Evolutionary conservation across 2,113 vertebrate species (phyloP), one percentile per base, ranked within the genome.

Genomic region (Prunella fulvescens): DNA sequence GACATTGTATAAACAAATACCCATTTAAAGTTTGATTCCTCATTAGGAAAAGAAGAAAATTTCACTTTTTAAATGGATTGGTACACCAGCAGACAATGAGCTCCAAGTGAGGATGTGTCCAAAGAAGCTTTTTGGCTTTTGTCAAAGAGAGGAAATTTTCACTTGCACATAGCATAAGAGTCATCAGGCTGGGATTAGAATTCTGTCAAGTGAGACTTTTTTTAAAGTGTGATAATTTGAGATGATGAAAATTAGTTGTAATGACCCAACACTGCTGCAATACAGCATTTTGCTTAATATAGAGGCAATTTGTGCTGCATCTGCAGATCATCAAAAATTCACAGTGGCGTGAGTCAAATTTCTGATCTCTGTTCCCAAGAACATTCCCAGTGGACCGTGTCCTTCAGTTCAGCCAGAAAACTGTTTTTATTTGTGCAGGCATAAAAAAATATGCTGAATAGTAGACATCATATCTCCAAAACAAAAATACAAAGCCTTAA

Each of bases 241-340:
- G 83, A 88, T 92, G 81, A 90, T 86, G 88, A 83, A 95, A 90
- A 94, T 94, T 26, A 74, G 67, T 88, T 56, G 66, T 77, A 80
- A 94, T 66, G 74, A 94, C 81, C 88, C 74, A 93, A 29, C 44
- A 37, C 7, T 80, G 64, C 82, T 92, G 90, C 79, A 74, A 14
- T 26, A 92, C 67, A 91, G 81, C 67, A 51, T 80, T 93, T 56
- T 90, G 82, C 93, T 96, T 91, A 86, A 96, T 90, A 73, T 42
- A 95, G 90, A 88, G 40, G 25, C 66, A 90, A 45, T 85, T 86
- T 86, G 67, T 93, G 92, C 82, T 92, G 88, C 77, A 70, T 91
- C 56, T 92, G 87, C 86, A 92, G 58, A 73, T 58, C 2, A 18
- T 80, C 67, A 74, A 66, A 97, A 90, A 95, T 83, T 95, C 60